Base-by-base conservation (phyloP, 2,888 invertebrate species). In the Cantharis flavilabris region DNA sequence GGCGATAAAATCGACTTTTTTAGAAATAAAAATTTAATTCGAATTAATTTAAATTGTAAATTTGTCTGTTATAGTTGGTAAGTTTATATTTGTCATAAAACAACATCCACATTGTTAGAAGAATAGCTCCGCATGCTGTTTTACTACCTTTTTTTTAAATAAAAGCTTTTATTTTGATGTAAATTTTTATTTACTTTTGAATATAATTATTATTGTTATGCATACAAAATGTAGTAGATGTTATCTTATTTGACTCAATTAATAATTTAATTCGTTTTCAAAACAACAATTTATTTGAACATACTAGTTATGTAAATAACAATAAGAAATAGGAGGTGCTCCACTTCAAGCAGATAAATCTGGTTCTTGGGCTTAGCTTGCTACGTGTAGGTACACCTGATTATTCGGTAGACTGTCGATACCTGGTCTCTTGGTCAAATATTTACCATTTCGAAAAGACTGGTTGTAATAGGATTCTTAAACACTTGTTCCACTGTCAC, bases 391-490 rank as follows among this genome's bases (percentile, higher is more conserved):
- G 26, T 71, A 28, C 73, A 78, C 73, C 78, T 76, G 73, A 76
- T 69, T 65, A 33, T 49, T 26, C 23, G n/a, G 20, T n/a, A 20
- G 65, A 26, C 65, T 67, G 49, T 30, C 69, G 67, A 71, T 73
- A 78, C 78, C 78, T 76, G 78, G 20, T 26, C 67, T 64, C 64
- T 67, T 78, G 72, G 75, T 78, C 76, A 78, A 78, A 78, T 78
- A 78, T 78, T 78, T 78, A 78, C 78, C 73, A 62, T 75, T 16
- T 18, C 73, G 70, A 69, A 72, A 64, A 20, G 73, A 76, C 76
- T 76, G 76, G 73, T 76, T 80, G 82, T 82, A 82, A 82, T 82
- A 80, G 80, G 81, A 82, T 75, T 81, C 82, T 81, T 82, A 82
- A 82, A 81, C 82, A 81, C 82, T 80, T 82, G 81, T 82, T 80